Evolutionary conservation across 2,888 invertebrate species (phyloP), one percentile per base, ranked within the genome.

Genomic region (Metellina segmentata): DNA sequence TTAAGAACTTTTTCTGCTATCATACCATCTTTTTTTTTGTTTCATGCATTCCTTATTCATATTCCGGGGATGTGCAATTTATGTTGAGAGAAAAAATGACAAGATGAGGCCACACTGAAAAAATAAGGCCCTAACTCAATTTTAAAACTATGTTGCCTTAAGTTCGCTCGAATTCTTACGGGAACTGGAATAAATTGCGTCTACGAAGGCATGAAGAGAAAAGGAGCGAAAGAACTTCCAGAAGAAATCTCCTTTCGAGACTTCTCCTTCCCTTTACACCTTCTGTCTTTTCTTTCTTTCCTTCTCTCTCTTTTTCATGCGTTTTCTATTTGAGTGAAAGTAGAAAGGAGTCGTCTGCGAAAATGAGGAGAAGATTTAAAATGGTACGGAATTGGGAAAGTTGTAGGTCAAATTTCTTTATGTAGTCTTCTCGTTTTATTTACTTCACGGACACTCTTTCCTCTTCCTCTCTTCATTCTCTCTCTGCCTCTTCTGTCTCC

Each of bases 111-210:
- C 34, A 34, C 61, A 61, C 8, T 11, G 20, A 19, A 34, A 74
- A 74, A 9, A 72, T 20, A 72, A 74, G 19, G 5, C 20, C 19
- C 51, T 82, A 82, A 71, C 82, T 82, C 71, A 82, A 51, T 71
- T 82, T 71, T 71, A 20, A 78, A 83, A 72, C 70, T 74, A 13
- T 19, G 74, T 53, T 83, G 72, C 83, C 49, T 83, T 72, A 52
- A 83, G 51, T 74, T 83, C 34, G n/a, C 52, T 72, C 34, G 20
- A 51, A 51, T 72, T 72, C 72, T 72, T 51, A 72, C 52, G 19
- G 20, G 51, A 83, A 74, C 48, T 70, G 70, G 34, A 83, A 83
- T 83, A 83, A 83, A 72, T 20, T n/a, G 72, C 16, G 19, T 81
- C 48, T 61, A 16, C 13, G 48, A 69, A 52, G 49, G n/a, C 72